Evolutionary conservation across 2,113 vertebrate species (phyloP), one percentile per base, ranked within the genome.

Genomic region (Dryoscopus gambensis): DNA sequence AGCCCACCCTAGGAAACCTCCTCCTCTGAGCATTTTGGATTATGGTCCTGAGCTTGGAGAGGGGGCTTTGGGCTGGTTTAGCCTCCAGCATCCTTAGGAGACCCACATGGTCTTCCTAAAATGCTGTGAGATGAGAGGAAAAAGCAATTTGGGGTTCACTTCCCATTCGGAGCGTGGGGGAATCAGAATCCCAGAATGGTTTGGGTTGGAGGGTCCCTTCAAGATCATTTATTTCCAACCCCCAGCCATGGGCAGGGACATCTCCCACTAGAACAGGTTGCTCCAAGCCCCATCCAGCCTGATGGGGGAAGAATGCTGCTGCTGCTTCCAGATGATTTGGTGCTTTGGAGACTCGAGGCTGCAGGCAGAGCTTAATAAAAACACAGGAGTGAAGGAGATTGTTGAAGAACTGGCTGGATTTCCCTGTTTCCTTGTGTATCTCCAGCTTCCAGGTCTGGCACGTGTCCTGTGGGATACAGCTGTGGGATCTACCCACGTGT

Each of bases 61-160:
- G 8, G 39, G 22, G 13, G 2, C 0, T 23, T 33, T 5, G 39
- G 23, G 12, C 40, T 50, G 22, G 1, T 42, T 80, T 24, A 15
- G 7, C 10, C 44, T 56, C 37, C 9, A 40, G 6, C 39, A 28
- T 22, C 62, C 27, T 63, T 11, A 12, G 60, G 15, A 78, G 42
- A 75, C 21, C 6, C 23, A 9, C 1, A 3, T 13, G n/a, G 30
- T 57, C 42, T 44, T 57, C 37, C 37, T n/a, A 11, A 67, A 59
- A 37, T 40, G 27, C n/a, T 57, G 40, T 28, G 52, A 49, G 35
- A 49, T 44, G 52, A 44, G 10, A 62, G 28, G 22, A 60, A 53
- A n/a, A 2, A 10, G 15, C 4, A 19, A 10, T 5, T 40, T 74
- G n/a, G 65, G 70, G 5, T 35, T 78, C 31, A 25, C 33, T 52